A percentile compares a stretch with the other conserved stretches of the same genome.
Conservation (phyloP, 92 coral and sea anemone genomes). For the Ricordea florida region DNA sequence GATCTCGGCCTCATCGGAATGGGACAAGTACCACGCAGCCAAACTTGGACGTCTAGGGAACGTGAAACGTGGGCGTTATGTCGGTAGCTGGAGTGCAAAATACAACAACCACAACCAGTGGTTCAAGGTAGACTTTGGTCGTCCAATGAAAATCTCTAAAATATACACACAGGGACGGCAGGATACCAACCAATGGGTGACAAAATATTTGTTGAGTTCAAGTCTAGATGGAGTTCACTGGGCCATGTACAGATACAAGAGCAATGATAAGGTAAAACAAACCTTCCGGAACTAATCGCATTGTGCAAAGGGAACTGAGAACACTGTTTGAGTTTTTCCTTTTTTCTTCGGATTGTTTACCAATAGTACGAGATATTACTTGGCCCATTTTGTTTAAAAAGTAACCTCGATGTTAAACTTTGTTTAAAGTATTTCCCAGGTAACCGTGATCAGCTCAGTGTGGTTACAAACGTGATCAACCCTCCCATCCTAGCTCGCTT, state of each 20-base stretch:
- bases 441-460: constrained; percentile 57
- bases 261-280: constrained; percentile 39
- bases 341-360: too few relatives aligned
- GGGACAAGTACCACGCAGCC: constrained; percentile 17
- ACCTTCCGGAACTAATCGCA: too few relatives aligned
- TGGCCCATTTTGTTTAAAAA: neutral
- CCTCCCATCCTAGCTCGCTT: constrained; percentile 57
- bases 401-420: neutral
- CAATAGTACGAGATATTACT: too few relatives aligned
- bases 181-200: constrained; percentile 59
- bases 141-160: constrained; percentile 54
- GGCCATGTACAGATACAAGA: constrained; percentile 59
- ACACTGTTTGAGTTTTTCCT: too few relatives aligned
- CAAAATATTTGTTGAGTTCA: constrained; percentile 39
- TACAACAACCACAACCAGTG: constrained; percentile 73
- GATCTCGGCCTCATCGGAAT: constrained; percentile 43
- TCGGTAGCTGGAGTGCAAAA: constrained; percentile 59
- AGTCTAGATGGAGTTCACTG: constrained; percentile 74
- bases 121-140: constrained; percentile 66
- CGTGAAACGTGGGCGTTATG: constrained; percentile 27
- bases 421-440: constrained; percentile 54
- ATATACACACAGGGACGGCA: constrained; percentile 62
- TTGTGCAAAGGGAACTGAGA: too few relatives aligned
- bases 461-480: constrained; percentile 45
- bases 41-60: constrained; percentile 18